phyloP scores from a whole-genome alignment of 2,113 vertebrate genomes.

The Mesitornis unicolor region DNA sequence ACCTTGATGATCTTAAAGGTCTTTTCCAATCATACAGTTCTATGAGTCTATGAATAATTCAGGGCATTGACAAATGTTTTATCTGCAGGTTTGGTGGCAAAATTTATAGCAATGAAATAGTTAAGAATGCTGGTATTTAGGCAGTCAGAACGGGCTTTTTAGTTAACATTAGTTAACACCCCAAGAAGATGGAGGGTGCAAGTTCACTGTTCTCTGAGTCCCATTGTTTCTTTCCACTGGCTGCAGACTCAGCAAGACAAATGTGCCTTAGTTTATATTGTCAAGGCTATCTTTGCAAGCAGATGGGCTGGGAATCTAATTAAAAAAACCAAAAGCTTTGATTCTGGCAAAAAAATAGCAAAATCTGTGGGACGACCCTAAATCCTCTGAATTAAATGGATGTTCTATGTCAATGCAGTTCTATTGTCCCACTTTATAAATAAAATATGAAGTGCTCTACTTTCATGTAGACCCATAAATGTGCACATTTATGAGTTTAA shows the following conservation, averaged over 20 bases:
- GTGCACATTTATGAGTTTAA: conserved; percentile 52
- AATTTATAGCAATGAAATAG: background rate
- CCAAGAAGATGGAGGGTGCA: background rate
- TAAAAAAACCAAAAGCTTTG: conserved; percentile 54
- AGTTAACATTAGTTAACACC: background rate
- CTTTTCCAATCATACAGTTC: no score
- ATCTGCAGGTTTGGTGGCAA: background rate
- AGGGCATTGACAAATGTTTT: background rate
- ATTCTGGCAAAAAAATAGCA: conserved; percentile 32
- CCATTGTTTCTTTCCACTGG: conserved; percentile 18
- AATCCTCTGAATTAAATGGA: conserved; percentile 56
- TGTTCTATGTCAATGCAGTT: conserved; percentile 11
- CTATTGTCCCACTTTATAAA: conserved; percentile 58
- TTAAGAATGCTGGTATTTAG: conserved; percentile 2
- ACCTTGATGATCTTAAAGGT: no score
- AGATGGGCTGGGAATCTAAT: conserved; percentile 67
- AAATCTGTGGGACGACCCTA: conserved; percentile 29
- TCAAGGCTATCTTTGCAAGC: conserved; percentile 61
- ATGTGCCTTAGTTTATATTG: conserved; percentile 38
- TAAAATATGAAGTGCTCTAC: conserved; percentile 60
- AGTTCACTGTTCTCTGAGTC: background rate
- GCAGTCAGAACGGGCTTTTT: background rate
- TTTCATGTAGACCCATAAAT: conserved; percentile 21
- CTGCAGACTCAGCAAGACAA: conserved; percentile 50
- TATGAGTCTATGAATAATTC: background rate